Conservation (phyloP, 1,140 invertebrate genomes). For the Drosophila willistoni region DNA sequence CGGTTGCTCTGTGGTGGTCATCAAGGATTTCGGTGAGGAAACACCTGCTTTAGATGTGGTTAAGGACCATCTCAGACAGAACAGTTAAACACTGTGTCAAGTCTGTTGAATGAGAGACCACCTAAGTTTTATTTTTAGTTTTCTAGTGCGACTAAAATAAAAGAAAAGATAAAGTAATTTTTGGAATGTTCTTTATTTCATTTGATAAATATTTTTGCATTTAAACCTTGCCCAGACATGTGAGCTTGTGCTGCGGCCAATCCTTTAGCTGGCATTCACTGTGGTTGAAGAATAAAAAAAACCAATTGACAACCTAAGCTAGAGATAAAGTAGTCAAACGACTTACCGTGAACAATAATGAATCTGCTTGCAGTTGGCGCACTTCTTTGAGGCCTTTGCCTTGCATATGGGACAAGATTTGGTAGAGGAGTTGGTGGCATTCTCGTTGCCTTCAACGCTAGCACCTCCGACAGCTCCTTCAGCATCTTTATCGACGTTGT, state of each 20-base stretch:
- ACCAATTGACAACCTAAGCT: not conserved
- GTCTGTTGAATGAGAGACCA: constrained; percentile 77
- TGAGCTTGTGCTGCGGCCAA: constrained; percentile 84
- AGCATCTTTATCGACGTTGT: constrained; percentile 3
- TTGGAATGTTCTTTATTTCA: constrained; percentile 69
- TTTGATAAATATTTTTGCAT: not conserved
- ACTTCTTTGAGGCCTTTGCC: constrained; percentile 83
- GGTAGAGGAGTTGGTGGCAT: not conserved
- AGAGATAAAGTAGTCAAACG: not conserved
- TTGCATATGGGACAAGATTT: constrained; percentile 83
- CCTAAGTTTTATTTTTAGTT: constrained; percentile 61
- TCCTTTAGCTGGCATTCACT: constrained; percentile 84
- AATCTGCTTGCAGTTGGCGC: constrained; percentile 83
- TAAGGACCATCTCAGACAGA: constrained; percentile 93
- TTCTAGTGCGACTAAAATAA: constrained; percentile 62
- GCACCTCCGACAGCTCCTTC: constrained; percentile 17
- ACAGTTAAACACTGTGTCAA: constrained; percentile 69
- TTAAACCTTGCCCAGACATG: constrained; percentile 33
- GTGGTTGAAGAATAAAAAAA: constrained; percentile 28
- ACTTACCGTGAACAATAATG: constrained; percentile 84
- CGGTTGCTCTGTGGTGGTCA: constrained; percentile 98
- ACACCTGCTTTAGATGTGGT: constrained; percentile 96
- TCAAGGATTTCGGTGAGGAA: constrained; percentile 98
- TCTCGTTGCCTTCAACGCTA: not conserved
- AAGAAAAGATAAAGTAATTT: constrained; percentile 48